Evolutionary conservation across 1,140 invertebrate species (phyloP).

Genomic region (Mercenaria mercenaria): DNA sequence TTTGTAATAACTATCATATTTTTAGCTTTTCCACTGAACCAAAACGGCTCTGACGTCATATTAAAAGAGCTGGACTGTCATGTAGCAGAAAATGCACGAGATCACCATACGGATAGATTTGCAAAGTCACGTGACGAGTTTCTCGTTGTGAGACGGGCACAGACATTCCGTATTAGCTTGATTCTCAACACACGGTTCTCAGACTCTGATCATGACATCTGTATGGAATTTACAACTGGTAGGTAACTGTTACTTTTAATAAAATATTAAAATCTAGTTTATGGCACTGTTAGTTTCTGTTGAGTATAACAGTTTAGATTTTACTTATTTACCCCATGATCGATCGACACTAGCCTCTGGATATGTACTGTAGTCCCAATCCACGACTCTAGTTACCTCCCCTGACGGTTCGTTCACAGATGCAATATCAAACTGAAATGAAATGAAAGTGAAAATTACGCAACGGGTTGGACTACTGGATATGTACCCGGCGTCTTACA

Average conservation of each 20-base stretch:
- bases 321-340: background rate
- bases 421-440: too few species aligned
- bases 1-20: background rate
- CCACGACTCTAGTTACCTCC: too few species aligned
- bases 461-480: too few species aligned
- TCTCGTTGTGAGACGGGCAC: constrained; percentile 63
- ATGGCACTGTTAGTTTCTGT: background rate
- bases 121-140: background rate
- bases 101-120: constrained; percentile 68
- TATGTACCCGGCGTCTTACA: too few species aligned
- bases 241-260: background rate
- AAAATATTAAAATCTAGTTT: background rate
- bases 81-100: constrained; percentile 63
- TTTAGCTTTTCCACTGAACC: background rate
- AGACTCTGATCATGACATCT: constrained; percentile 24
- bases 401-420: too few species aligned
- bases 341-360: background rate
- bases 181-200: constrained; percentile 31
- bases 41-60: constrained; percentile 18
- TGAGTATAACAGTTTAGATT: background rate
- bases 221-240: constrained; percentile 57
- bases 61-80: constrained; percentile 71
- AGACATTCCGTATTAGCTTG: constrained; percentile 47
- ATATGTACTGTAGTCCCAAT: too few species aligned
- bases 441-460: too few species aligned